Evolutionary conservation across 2,888 invertebrate genomes (phyloP).

Genomic region (Chalcosyrphus nemorum): DNA sequence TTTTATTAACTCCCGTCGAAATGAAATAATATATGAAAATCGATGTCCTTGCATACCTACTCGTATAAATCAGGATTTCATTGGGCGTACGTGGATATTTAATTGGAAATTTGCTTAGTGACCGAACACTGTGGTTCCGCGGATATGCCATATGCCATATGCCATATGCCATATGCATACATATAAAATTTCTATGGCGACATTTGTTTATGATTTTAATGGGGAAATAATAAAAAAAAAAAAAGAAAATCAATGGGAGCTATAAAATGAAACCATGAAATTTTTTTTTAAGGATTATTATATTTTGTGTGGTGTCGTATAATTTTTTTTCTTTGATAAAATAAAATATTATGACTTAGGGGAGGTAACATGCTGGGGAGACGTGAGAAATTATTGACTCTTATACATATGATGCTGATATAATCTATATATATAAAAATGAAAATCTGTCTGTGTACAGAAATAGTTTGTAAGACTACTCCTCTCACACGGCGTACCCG

Average conservation of each 20-base stretch:
- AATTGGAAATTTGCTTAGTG: constrained; percentile 53
- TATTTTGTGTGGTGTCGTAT: background rate
- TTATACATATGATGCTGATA: too few species aligned
- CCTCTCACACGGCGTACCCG: too few species aligned
- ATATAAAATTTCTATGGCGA: background rate
- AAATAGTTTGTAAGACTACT: too few species aligned
- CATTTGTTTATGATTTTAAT: constrained; percentile 6
- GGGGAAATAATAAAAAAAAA: background rate
- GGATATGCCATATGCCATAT: too few species aligned
- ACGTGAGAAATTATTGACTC: too few species aligned
- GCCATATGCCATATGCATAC: background rate
- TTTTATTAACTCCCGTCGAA: constrained; percentile 51
- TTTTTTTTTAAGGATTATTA: background rate
- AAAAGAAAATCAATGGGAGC: background rate
- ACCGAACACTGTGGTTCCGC: constrained; percentile 18
- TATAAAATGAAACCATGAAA: constrained; percentile 4
- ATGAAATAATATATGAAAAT: constrained; percentile 34
- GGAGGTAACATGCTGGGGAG: background rate
- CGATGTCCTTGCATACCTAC: constrained; percentile 46
- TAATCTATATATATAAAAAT: too few species aligned
- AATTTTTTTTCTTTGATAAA: too few species aligned
- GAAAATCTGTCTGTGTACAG: too few species aligned
- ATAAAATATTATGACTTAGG: background rate
- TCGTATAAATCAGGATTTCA: constrained; percentile 63
- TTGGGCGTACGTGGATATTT: constrained; percentile 53